Evolutionary conservation across 1,140 invertebrate genomes (phyloP).

Genomic region (Olivierus martensii): DNA sequence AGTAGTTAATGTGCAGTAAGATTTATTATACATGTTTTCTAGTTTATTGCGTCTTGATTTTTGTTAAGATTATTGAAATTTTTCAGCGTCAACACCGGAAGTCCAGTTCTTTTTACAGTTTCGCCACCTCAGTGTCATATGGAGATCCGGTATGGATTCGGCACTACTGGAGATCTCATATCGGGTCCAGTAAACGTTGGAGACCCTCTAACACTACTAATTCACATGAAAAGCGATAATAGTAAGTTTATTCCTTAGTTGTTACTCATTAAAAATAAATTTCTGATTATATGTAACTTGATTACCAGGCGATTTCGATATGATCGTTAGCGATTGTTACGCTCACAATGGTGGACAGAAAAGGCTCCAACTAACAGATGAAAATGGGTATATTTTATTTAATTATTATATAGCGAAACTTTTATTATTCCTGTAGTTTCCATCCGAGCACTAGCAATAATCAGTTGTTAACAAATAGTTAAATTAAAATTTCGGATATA

Average conservation of each 20-base stretch:
- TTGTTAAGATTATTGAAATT: neutral
- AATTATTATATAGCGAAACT: no score
- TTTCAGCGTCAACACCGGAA: slow-evolving; percentile 47
- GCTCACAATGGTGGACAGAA: slow-evolving; percentile 88
- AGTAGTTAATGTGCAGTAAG: slow-evolving; percentile 87
- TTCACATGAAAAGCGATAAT: slow-evolving; percentile 83
- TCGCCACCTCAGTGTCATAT: slow-evolving; percentile 89
- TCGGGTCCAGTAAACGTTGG: slow-evolving; percentile 78
- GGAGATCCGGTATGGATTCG: slow-evolving; percentile 78
- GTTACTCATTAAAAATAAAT: no score
- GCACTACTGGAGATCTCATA: slow-evolving; percentile 62
- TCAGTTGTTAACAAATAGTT: no score
- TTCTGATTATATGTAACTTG: no score
- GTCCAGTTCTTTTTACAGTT: slow-evolving; percentile 83
- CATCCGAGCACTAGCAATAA: no score
- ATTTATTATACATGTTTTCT: slow-evolving; percentile 20
- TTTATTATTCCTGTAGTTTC: no score
- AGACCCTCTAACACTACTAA: slow-evolving; percentile 78
- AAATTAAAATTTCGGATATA: no score
- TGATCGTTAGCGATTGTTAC: slow-evolving; percentile 89
- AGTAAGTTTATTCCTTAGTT: no score
- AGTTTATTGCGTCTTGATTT: neutral
- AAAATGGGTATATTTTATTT: slow-evolving; percentile 53
- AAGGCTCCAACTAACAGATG: slow-evolving; percentile 78
- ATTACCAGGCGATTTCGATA: slow-evolving; percentile 79